A percentile compares a stretch with the other conserved stretches of the same genome.
Evolutionary conservation across 2,888 invertebrate genomes (phyloP).

Genomic region (Euplagia quadripunctaria): DNA sequence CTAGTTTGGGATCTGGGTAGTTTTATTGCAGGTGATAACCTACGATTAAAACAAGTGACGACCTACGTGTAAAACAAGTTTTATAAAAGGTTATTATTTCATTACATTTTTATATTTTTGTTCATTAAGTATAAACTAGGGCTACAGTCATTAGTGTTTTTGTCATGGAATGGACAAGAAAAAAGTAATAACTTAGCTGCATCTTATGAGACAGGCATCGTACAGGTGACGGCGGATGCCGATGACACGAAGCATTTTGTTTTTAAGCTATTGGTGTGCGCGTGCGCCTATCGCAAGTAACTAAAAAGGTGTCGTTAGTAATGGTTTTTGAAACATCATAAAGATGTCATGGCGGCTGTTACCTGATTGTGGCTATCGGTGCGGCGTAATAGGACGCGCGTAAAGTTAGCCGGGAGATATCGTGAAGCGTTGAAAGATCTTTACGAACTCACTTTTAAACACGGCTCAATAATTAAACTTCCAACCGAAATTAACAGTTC

Average conservation of each 20-base stretch:
- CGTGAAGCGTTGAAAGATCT: conserved; percentile 41
- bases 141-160: neutral
- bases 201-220: conserved; percentile 6
- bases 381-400: conserved; percentile 63
- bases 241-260: conserved; percentile 77
- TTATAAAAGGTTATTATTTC: neutral
- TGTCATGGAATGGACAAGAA: neutral
- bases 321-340: conserved; percentile 87
- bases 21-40: neutral
- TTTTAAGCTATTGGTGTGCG: conserved; percentile 66
- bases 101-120: neutral
- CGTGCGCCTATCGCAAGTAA: conserved; percentile 81
- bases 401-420: conserved; percentile 67
- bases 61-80: neutral
- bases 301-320: conserved; percentile 88
- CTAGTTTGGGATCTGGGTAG: no score
- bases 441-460: conserved; percentile 37
- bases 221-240: conserved; percentile 55
- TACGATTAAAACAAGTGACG: neutral
- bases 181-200: neutral
- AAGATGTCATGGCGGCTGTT: conserved; percentile 85
- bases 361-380: conserved; percentile 83
- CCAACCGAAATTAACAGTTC: conserved; percentile 8
- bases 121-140: neutral
- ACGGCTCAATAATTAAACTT: conserved; percentile 29